Percentiles rank a stretch among this genome's conserved stretches.
These are phyloP conservation scores for human DNA, from an alignment of 2,113 vertebrate genomes.

Conservation along the genomic window DNA sequence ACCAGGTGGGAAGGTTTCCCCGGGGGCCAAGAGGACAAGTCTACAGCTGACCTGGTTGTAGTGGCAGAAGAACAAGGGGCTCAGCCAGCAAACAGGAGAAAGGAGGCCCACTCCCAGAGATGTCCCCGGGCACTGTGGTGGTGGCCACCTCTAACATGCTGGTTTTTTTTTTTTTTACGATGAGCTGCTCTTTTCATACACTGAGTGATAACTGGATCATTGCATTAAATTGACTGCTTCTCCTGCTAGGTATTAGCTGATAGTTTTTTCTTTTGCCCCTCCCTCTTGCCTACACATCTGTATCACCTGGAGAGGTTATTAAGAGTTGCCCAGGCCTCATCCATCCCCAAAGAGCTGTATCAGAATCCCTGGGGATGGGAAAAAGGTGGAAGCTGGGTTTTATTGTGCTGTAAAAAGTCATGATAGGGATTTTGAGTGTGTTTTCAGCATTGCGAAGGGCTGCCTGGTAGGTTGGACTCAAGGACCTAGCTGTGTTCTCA, in stretches of 20 bases:
- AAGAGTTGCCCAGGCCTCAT: background rate
- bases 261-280: background rate
- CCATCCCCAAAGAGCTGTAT: too few relatives aligned
- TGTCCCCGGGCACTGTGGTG: rapidly evolving
- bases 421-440: background rate
- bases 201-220: background rate
- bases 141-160: rapidly evolving
- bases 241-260: background rate
- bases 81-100: rapidly evolving
- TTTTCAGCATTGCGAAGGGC: background rate
- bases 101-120: background rate
- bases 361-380: background rate
- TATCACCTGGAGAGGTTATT: background rate
- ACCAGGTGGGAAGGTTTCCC: background rate
- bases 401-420: background rate
- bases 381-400: background rate
- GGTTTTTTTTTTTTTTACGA: background rate
- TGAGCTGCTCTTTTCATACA: background rate
- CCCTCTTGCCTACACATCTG: background rate
- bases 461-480: background rate
- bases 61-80: too few relatives aligned
- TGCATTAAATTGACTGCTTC: too few relatives aligned
- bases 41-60: background rate
- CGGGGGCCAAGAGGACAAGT: background rate
- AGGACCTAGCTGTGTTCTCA: background rate